Evolutionary conservation across 2,888 invertebrate species (phyloP), one percentile per base, ranked within the genome.

Genomic region (Anagyrus pseudococci): DNA sequence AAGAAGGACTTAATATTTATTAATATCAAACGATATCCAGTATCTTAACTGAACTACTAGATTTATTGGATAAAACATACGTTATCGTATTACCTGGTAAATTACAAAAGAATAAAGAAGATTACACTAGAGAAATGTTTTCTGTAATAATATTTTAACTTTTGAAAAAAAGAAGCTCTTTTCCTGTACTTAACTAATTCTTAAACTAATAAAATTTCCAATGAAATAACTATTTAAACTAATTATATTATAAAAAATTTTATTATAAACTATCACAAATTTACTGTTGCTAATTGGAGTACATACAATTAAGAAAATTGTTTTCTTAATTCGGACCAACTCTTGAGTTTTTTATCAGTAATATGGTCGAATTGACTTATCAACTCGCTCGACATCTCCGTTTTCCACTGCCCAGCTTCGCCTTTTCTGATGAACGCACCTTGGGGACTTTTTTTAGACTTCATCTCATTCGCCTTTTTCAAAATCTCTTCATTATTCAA

Each of bases 401-500:
- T 33, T 33, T 33, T 33, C 33, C 33, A 33, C 8, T 13, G 13
- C 13, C 33, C 33, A 33, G 8, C 13, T 33, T 33, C 33, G 7
- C 33, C 33, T 33, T 46, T 78, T 67, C 85, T 77, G 73, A 85
- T 84, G 67, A 85, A 85, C 19, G 72, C 69, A 2, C 81, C 81
- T 7, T 22, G 75, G 71, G 8, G 75, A 1, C 17, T 77, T 22
- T 80, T 68, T n/a, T 58, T 41, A n/a, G 62, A 10, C 13, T 78
- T 77, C 62, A 73, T 74, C 62, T 77, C 78, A 67, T 76, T 78
- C 48, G 78, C 79, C 33, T 81, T 64, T 61, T 80, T 71, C 0
- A 77, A 68, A 10, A 75, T 72, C 4, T 76, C 74, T 70, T 85
- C 84, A 68, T 83, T 82, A 74, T 89, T 70, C 0, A 70, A 85